Base-by-base conservation (phyloP, 2,888 invertebrate species). In the Philaethria dido region DNA sequence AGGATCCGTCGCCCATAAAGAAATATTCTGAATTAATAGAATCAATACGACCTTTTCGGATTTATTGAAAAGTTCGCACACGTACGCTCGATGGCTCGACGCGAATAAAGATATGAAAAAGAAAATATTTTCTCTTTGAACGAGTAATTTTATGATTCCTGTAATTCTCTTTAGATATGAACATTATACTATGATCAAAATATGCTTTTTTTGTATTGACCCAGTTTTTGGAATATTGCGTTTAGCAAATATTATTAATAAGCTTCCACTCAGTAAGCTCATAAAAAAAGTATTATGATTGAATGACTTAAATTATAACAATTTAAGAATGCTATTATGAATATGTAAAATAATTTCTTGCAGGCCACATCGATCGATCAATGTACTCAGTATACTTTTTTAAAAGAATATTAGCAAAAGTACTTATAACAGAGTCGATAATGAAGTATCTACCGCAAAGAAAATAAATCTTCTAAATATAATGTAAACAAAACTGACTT, bases 41-140 rank as follows among this genome's bases (percentile, higher is more conserved):
- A 64, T 55, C 63, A 64, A 64, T 64, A 57, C 57, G 64, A 64
- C 47, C 64, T 64, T 63, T 63, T 54, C 47, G 36, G 64, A 64
- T 64, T 64, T 64, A 64, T 64, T 64, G 64, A 64, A 55, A 55
- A 48, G 64, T 48, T 64, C 64, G 44, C 36, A 47, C 64, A 64
- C 64, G 57, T 64, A 45, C 64, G 57, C 47, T 33, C 13, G 47
- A 33, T 33, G 52, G 44, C 47, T 48, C 48, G 25, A 36, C 22
- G 45, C 64, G 47, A 47, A 55, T 57, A 57, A 18, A 47, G 39
- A 64, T 64, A 64, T 64, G 47, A 47, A 64, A 57, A 47, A 47
- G 47, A 64, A 64, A 57, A 64, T 64, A 57, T 64, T 57, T 47
- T 64, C 47, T 25, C 44, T 55, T 64, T 64, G 57, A 64, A 48